Percentiles rank a stretch among this genome's conserved stretches.
Conservation (phyloP, 2,888 invertebrate genomes). For the Netelia virgata region DNA sequence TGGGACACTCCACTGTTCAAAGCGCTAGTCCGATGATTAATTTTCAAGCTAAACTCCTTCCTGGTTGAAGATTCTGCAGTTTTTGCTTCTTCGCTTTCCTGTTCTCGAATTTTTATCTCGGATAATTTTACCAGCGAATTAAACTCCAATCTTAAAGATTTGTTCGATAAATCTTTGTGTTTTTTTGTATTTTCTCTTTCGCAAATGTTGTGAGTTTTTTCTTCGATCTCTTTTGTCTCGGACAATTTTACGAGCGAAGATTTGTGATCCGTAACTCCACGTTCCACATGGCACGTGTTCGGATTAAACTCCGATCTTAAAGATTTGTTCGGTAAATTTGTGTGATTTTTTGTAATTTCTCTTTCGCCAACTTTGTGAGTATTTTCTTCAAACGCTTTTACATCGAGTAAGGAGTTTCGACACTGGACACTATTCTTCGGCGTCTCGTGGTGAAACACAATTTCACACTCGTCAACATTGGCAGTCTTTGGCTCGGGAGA, state of each 20-base stretch:
- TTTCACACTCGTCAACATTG: conserved; percentile 11
- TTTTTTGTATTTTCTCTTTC: no score
- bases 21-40: neutral
- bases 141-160: no score
- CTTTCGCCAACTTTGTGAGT: neutral
- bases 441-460: neutral
- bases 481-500: neutral
- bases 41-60: neutral
- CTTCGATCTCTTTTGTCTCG: no score
- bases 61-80: neutral
- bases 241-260: neutral
- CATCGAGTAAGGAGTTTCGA: neutral
- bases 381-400: neutral
- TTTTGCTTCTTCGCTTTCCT: conserved; percentile 12
- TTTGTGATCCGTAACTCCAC: neutral
- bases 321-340: neutral
- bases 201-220: no score
- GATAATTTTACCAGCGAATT: no score
- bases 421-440: neutral
- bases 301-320: conserved; percentile 19
- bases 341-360: neutral
- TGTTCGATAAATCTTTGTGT: no score
- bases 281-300: neutral
- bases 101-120: neutral
- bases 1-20: neutral